Base-by-base conservation (phyloP, 2,797 vertebrate genomes). In the Varecia variegata region DNA sequence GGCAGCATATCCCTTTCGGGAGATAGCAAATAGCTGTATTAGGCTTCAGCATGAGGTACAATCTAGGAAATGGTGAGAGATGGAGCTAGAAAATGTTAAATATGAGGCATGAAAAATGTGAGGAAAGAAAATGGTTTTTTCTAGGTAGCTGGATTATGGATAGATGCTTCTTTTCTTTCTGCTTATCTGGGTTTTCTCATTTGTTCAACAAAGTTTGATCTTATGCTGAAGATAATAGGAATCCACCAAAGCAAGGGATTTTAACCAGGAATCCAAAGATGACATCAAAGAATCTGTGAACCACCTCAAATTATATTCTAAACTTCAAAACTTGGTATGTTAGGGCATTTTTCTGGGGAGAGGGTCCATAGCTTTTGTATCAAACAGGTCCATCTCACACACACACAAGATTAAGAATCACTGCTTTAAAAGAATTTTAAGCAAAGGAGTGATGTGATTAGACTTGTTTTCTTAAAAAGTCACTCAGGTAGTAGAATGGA, bases 381-480 rank as follows among this genome's bases (percentile, higher is more conserved):
- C 9, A 58, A 81, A 71, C 85, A 27, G 52, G 8, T 77, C 62
- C 11, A 60, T 35, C 50, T 11, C n/a, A 58, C 2, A 38, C 15
- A 58, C 11, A 84, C 9, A 43, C 50, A 62, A 86, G 14, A 90
- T 56, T 20, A 90, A 85, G 45, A 88, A 95, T 43, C 43, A 54
- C 1, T 40, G 17, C n/a, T 35, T 91, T 86, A 83, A 68, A 73
- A 77, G 38, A 92, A 93, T 71, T 93, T 95, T 83, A 96, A 94
- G 56, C 3, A 71, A 85, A 23, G 65, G 35, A 71, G 3, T 92
- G 13, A 89, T 76, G 12, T 58, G 68, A 86, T 74, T 25, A 14
- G 27, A 62, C 77, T 50, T 70, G 43, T 67, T 79, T 94, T 93
- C 43, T 67, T 17, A 68, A 30, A 81, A 94, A 32, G 21, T n/a